Base-by-base conservation (phyloP, 2,888 invertebrate species). In the Zelleria hepariella region DNA sequence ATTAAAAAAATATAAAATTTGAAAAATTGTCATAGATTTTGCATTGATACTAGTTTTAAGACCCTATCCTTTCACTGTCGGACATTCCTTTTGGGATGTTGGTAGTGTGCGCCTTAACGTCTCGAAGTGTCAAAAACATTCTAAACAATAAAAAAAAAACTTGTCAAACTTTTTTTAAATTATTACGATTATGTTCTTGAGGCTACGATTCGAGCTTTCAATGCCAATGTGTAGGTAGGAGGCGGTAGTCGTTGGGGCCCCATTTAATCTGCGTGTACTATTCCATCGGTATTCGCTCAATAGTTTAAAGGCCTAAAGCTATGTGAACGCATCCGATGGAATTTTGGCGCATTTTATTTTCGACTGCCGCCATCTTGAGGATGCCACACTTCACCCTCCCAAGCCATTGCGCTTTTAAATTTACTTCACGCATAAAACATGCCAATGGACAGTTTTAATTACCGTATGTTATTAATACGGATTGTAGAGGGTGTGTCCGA, bases 261-360 rank as follows among this genome's bases (percentile, higher is more conserved):
- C 81, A 73, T 71, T 83, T 78, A 75, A 67, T 65, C 70, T 75
- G 66, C 74, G 66, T 72, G n/a, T 79, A 79, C 73, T 76, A 74
- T 81, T 80, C 73, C 69, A 70, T 74, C 74, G 82, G 74, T 64
- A 76, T 83, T 77, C 82, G 74, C 68, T 78, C 77, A 79, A 75
- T 77, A 76, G 68, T 77, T 86, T 86, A 83, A 86, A 85, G 88
- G 88, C 88, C 88, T 86, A 82, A 86, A 86, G 84, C 73, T 75
- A 76, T 85, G 82, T 79, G 80, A 67, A 71, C 73, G 80, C 72
- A 81, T 84, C 75, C 80, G 77, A 67, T 77, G 67, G 75, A 77
- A 84, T 81, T 78, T 73, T 81, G 78, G 68, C 66, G 77, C 73
- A 73, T 71, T 73, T 78, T 78, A 77, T 80, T 74, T 75, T 73